phyloP scores from a whole-genome alignment of 2,113 vertebrate genomes.

The Cyanocitta stelleri region DNA sequence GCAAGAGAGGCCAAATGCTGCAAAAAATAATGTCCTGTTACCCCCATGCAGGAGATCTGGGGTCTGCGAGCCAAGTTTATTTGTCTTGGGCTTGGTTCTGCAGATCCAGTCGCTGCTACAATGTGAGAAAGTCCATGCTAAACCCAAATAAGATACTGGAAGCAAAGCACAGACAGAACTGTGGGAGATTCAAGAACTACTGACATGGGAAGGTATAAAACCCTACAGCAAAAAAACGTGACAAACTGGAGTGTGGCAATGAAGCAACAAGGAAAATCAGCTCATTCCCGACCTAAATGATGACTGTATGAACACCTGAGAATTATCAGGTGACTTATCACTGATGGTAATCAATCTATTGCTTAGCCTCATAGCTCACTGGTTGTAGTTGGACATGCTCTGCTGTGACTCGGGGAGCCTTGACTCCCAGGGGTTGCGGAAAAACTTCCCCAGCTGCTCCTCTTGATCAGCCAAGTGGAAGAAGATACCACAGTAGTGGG shows the following conservation, averaged over 20 bases:
- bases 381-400: not conserved
- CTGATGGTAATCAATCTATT: not conserved
- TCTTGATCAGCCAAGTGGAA: not conserved
- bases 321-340: not conserved
- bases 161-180: not conserved
- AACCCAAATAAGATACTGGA: not conserved
- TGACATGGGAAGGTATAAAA: not conserved
- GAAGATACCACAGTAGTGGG: not conserved
- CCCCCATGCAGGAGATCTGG: fast-evolving
- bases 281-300: not conserved
- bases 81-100: not conserved
- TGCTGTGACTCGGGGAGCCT: not conserved
- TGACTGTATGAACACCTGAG: not conserved
- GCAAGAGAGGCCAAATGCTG: not conserved
- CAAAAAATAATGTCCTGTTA: not conserved
- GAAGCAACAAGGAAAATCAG: not conserved
- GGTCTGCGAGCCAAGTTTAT: not conserved
- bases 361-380: not conserved
- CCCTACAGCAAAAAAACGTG: fast-evolving
- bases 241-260: not conserved
- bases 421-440: not conserved
- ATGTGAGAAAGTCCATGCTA: not conserved
- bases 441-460: not conserved
- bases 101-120: not conserved
- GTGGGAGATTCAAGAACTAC: not conserved